phyloP scores from a whole-genome alignment of 2,888 invertebrate species.

The Ormyrus rosae region DNA sequence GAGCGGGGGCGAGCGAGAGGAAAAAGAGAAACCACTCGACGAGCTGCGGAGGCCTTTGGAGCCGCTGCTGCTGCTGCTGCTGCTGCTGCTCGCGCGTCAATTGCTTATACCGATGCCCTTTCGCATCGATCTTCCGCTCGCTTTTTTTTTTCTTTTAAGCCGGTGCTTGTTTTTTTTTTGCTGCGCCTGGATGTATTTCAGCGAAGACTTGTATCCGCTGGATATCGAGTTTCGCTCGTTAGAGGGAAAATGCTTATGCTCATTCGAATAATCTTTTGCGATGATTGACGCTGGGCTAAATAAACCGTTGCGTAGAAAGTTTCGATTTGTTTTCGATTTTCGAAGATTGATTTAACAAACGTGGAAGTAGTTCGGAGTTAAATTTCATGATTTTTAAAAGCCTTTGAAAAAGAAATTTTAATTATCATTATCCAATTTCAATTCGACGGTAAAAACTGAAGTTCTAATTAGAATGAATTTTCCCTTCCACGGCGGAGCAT shows the following conservation, averaged over 20 bases:
- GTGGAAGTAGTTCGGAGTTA: too few relatives aligned
- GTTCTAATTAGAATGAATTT: constrained; percentile 21
- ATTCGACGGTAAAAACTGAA: not conserved
- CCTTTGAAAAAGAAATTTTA: not conserved
- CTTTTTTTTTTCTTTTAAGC: constrained; percentile 1
- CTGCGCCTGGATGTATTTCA: not conserved
- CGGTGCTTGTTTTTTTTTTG: not conserved
- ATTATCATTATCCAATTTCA: not conserved
- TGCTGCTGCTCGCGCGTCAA: constrained; percentile 21
- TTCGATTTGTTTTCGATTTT: too few relatives aligned
- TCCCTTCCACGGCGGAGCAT: constrained; percentile 9
- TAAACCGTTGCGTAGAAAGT: too few relatives aligned
- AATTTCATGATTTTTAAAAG: too few relatives aligned
- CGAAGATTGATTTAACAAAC: too few relatives aligned
- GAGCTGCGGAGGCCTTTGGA: not conserved
- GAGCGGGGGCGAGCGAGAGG: not conserved
- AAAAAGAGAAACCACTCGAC: constrained; percentile 16
- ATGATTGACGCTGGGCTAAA: too few relatives aligned
- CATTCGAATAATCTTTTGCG: too few relatives aligned
- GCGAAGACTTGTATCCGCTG: not conserved
- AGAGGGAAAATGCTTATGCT: too few relatives aligned
- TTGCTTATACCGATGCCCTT: constrained; percentile 19
- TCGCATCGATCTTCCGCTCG: constrained; percentile 5
- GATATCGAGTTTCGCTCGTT: not conserved
- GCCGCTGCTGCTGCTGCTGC: not conserved